phyloP scores from a whole-genome alignment of 30 jellyfish, hydroid and myxozoan species.

The Sanderia malayensis region DNA sequence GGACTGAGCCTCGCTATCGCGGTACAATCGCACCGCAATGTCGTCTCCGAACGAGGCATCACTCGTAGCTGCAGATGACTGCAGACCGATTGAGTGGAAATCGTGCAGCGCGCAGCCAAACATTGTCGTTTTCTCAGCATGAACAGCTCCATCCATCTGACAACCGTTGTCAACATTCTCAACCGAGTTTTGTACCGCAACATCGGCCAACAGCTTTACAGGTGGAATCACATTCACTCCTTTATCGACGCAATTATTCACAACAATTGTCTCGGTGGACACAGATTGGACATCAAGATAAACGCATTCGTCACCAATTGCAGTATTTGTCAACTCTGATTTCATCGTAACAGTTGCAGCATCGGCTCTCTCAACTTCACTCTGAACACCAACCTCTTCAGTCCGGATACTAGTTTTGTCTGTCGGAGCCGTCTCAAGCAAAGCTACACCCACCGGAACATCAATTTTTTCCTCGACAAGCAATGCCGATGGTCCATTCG shows the following conservation, averaged over 20 bases:
- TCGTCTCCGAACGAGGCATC: slow-evolving; percentile 71
- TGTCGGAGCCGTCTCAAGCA: not conserved
- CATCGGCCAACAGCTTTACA: slow-evolving; percentile 25
- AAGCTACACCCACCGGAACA: not conserved
- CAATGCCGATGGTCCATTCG: too few relatives aligned
- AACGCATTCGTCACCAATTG: slow-evolving; percentile 11
- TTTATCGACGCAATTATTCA: slow-evolving; percentile 2
- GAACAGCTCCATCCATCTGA: slow-evolving; percentile 16
- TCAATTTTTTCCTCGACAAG: not conserved
- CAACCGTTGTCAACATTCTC: slow-evolving; percentile 20
- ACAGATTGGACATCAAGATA: slow-evolving; percentile 9
- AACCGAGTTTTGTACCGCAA: slow-evolving; percentile 25
- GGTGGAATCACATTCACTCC: slow-evolving; percentile 42
- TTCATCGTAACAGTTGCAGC: slow-evolving; percentile 23
- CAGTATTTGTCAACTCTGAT: not conserved
- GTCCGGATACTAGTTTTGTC: not conserved
- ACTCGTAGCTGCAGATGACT: slow-evolving; percentile 19
- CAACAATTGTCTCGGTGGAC: slow-evolving; percentile 60
- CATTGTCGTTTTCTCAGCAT: slow-evolving; percentile 21
- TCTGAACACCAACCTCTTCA: slow-evolving; percentile 16
- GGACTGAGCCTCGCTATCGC: slow-evolving; percentile 45
- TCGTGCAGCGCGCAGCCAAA: slow-evolving; percentile 61
- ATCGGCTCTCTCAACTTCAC: not conserved
- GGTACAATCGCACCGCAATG: slow-evolving; percentile 20
- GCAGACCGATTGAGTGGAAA: slow-evolving; percentile 20